These are phyloP conservation scores for Drosophila lini DNA, from an alignment of 1,140 invertebrate species.

Conservation along the genomic window DNA sequence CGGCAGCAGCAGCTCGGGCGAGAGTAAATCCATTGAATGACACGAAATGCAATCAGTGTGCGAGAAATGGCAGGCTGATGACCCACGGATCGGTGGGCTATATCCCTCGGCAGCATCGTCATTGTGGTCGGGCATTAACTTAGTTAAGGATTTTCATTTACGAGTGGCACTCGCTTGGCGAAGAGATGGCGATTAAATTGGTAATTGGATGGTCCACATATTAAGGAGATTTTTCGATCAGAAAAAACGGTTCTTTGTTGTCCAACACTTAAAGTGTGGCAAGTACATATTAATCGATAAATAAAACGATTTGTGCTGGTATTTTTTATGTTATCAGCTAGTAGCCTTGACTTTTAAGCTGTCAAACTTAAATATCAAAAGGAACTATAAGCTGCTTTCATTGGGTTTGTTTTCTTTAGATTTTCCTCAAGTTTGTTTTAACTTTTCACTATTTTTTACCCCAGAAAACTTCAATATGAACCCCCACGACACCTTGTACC, in stretches of 20 bases:
- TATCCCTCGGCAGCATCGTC: slow-evolving; percentile 13
- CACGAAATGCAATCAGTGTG: slow-evolving; percentile 60
- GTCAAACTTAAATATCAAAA: not conserved
- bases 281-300: not conserved
- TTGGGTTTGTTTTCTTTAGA: not conserved
- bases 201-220: slow-evolving; percentile 42
- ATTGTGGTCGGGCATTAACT: slow-evolving; percentile 39
- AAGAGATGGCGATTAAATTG: slow-evolving; percentile 46
- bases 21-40: slow-evolving; percentile 50
- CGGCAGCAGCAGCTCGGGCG: slow-evolving; percentile 11
- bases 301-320: rapidly evolving
- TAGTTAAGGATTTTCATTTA: slow-evolving; percentile 47
- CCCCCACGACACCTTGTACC: not conserved
- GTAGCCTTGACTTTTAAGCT: not conserved
- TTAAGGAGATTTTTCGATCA: slow-evolving; percentile 27
- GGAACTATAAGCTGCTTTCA: not conserved
- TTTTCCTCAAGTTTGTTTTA: not conserved
- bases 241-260: not conserved
- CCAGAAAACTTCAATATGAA: not conserved
- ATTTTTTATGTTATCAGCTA: not conserved
- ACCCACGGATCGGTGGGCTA: slow-evolving; percentile 21
- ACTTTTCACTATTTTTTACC: no score
- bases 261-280: slow-evolving; percentile 12
- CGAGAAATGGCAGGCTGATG: slow-evolving; percentile 29
- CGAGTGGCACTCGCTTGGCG: slow-evolving; percentile 13